These are phyloP conservation scores for Enteromius radiatus DNA, from an alignment of 2,797 vertebrate species.

Conservation along the genomic window DNA sequence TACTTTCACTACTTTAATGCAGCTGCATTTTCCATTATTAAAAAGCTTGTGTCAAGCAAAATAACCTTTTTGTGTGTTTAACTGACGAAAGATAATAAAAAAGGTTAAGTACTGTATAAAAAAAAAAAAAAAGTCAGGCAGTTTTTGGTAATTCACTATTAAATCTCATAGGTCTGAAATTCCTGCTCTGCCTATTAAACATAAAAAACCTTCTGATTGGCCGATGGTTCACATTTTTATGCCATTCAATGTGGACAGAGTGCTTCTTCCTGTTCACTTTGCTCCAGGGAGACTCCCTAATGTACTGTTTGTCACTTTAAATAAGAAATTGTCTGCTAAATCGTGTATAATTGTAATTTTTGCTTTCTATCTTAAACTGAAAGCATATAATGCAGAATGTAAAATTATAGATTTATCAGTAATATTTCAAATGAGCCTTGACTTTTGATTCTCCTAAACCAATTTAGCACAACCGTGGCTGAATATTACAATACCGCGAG, in stretches of 20 bases:
- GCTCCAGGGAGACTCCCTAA: neutral
- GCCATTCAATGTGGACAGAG: neutral
- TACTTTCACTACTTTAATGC: neutral
- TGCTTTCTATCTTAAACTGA: conserved; percentile 3
- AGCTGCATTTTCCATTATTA: neutral
- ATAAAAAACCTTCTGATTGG: neutral
- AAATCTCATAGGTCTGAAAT: neutral
- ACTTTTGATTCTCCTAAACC: conserved; percentile 77
- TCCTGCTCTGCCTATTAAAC: neutral
- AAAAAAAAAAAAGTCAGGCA: too few relatives aligned
- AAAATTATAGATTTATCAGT: conserved; percentile 42
- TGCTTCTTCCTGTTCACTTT: conserved; percentile 1
- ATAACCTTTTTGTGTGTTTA: neutral
- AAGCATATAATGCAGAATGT: conserved; percentile 7
- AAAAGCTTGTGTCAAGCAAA: neutral
- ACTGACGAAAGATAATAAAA: neutral
- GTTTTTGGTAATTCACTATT: neutral
- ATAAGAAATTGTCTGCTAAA: conserved; percentile 20
- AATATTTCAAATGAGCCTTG: conserved; percentile 76
- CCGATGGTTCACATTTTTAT: neutral
- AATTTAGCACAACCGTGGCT: conserved; percentile 2
- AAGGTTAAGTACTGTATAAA: neutral
- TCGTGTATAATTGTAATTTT: conserved; percentile 4
- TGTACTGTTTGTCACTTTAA: conserved; percentile 15
- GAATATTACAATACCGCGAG: conserved; percentile 24